Evolutionary conservation across 2,888 invertebrate species (phyloP).

Genomic region (Bellardia bayeri): DNA sequence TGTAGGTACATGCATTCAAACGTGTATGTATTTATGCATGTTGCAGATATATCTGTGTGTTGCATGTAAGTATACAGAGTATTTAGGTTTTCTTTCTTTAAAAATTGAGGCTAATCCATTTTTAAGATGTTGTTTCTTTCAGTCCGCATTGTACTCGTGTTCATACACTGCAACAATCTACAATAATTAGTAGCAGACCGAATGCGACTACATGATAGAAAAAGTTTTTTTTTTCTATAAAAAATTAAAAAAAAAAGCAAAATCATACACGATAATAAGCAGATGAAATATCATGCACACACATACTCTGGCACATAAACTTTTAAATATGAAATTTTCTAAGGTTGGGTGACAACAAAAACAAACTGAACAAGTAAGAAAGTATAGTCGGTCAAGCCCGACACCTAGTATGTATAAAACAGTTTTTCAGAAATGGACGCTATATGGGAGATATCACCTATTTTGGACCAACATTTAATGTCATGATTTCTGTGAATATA

Average conservation of each 20-base stretch:
- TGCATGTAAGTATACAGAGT: background rate
- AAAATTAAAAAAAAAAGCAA: background rate
- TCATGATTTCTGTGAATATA: too few species aligned
- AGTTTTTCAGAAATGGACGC: too few species aligned
- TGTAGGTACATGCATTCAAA: background rate
- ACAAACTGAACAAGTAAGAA: background rate
- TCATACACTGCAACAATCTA: conserved; percentile 22
- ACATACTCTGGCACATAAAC: background rate
- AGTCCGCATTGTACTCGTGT: background rate
- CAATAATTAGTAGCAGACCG: conserved; percentile 43
- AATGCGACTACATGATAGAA: conserved; percentile 22
- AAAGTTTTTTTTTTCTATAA: conserved; percentile 14
- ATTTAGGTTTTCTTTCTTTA: conserved; percentile 33
- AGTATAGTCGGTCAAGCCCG: too few species aligned
- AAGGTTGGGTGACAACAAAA: conserved; percentile 47
- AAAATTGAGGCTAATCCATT: conserved; percentile 61
- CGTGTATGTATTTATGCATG: too few species aligned
- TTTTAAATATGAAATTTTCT: conserved; percentile 10
- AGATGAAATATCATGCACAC: conserved; percentile 23
- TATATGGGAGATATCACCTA: too few species aligned
- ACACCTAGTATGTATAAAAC: too few species aligned
- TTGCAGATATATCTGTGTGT: too few species aligned
- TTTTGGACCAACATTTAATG: too few species aligned
- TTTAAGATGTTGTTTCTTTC: conserved; percentile 42
- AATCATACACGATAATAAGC: conserved; percentile 27